Evolutionary conservation across 2,888 invertebrate species (phyloP).

Genomic region (Pecten maximus): DNA sequence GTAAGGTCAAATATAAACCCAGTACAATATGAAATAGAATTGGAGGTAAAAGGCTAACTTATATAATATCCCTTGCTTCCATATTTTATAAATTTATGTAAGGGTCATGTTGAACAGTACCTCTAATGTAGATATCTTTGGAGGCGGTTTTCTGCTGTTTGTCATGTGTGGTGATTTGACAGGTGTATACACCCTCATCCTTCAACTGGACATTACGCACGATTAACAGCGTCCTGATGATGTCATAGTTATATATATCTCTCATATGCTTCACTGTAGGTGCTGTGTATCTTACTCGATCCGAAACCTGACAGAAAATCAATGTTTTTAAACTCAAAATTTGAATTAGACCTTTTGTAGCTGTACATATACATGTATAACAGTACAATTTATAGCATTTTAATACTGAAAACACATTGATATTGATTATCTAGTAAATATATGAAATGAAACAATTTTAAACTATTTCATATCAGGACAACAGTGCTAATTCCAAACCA

Average conservation of each 20-base stretch:
- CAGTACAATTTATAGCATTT: not conserved
- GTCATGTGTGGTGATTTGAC: conserved; percentile 58
- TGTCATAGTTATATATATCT: conserved; percentile 38
- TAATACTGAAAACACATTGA: not conserved
- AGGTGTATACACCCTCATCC: conserved; percentile 66
- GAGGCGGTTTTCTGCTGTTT: conserved; percentile 46
- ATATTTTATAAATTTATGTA: too few relatives aligned
- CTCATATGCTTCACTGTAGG: conserved; percentile 1
- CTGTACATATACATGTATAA: too few relatives aligned
- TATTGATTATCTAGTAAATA: too few relatives aligned
- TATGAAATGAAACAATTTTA: too few relatives aligned
- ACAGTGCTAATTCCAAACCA: too few relatives aligned
- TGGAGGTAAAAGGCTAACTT: too few relatives aligned
- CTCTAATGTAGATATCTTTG: conserved; percentile 54
- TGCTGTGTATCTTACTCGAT: conserved; percentile 4
- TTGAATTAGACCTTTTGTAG: too few relatives aligned
- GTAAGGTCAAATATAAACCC: too few relatives aligned
- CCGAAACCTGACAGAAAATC: not conserved
- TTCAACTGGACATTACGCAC: conserved; percentile 54
- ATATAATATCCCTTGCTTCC: too few relatives aligned
- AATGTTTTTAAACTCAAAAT: not conserved
- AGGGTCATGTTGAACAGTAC: too few relatives aligned
- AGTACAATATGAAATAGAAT: too few relatives aligned
- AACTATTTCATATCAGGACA: too few relatives aligned
- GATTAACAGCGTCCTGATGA: conserved; percentile 51